Conservation (phyloP, 1,140 invertebrate species). For the Tyrophagus putrescentiae region DNA sequence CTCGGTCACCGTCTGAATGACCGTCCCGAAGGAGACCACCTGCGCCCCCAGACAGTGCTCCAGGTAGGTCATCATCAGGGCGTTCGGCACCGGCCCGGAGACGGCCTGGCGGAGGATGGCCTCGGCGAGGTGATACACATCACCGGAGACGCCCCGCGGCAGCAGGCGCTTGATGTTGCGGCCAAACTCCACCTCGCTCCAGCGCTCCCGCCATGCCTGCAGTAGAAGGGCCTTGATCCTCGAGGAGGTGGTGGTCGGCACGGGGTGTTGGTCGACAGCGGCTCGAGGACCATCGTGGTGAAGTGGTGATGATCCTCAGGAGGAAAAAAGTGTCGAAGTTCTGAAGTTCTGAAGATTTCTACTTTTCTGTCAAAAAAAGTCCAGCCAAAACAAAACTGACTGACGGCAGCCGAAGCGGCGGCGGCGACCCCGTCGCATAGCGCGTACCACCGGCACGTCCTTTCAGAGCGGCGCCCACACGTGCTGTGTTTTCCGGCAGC, state of each 20-base stretch:
- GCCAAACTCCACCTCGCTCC: slow-evolving; percentile 86
- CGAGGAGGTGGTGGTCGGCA: slow-evolving; percentile 56
- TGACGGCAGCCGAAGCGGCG: too few relatives aligned
- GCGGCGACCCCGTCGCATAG: neutral
- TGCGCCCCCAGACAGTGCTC: slow-evolving; percentile 76
- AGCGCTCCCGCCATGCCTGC: slow-evolving; percentile 78
- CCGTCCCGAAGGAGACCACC: slow-evolving; percentile 70
- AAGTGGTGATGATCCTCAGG: neutral
- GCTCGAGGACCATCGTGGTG: neutral
- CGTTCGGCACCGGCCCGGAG: slow-evolving; percentile 76
- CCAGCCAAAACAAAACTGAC: neutral
- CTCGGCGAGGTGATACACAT: slow-evolving; percentile 78
- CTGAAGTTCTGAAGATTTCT: neutral
- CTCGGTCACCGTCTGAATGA: slow-evolving; percentile 68
- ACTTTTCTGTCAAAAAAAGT: too few relatives aligned
- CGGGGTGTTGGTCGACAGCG: neutral
- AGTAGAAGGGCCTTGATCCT: slow-evolving; percentile 67
- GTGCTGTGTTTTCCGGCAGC: too few relatives aligned
- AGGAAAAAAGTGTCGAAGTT: neutral
- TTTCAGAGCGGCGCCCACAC: too few relatives aligned
- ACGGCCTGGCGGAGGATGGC: slow-evolving; percentile 81
- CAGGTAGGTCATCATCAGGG: slow-evolving; percentile 72
- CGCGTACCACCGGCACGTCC: too few relatives aligned
- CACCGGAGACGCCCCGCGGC: slow-evolving; percentile 53
- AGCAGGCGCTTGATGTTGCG: slow-evolving; percentile 69